Percentiles rank a stretch among this genome's conserved stretches.
Evolutionary conservation across 2,113 vertebrate genomes (phyloP).

Genomic region (Nerophis lumbriciformis): DNA sequence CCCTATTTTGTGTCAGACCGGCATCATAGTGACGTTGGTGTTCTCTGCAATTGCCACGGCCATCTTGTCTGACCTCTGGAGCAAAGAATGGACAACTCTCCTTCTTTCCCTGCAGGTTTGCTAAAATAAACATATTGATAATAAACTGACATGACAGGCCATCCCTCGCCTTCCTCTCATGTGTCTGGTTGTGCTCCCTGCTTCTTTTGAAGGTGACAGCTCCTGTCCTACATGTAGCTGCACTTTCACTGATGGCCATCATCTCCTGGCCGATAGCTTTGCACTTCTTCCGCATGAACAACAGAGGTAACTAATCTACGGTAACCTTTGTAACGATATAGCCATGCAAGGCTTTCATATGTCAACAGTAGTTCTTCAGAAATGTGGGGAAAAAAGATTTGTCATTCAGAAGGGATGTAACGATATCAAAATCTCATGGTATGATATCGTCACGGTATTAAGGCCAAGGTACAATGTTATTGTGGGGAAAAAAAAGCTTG

Average conservation of each 20-base stretch:
- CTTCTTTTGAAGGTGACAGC: conserved; percentile 69
- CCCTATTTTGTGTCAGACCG: conserved; percentile 57
- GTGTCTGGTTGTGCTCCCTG: neutral
- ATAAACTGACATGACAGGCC: neutral
- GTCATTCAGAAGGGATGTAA: too few relatives aligned
- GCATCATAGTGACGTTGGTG: conserved; percentile 67
- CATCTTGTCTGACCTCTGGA: conserved; percentile 72
- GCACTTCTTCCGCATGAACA: conserved; percentile 75
- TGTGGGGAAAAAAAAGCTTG: too few relatives aligned
- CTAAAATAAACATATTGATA: neutral
- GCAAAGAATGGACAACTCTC: conserved; percentile 73
- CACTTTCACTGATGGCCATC: conserved; percentile 71
- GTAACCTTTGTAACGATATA: too few relatives aligned
- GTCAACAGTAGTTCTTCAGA: too few relatives aligned
- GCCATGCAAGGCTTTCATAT: too few relatives aligned
- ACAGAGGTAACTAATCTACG: conserved; percentile 60
- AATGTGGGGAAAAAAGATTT: too few relatives aligned
- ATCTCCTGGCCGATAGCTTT: conserved; percentile 81
- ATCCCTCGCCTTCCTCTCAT: neutral
- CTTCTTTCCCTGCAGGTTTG: conserved; percentile 80
- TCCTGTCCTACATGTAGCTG: conserved; percentile 78
- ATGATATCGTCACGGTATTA: too few relatives aligned
- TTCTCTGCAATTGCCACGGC: conserved; percentile 65
- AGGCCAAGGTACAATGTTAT: too few relatives aligned
- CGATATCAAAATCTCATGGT: too few relatives aligned